Evolutionary conservation across 2,797 vertebrate species (phyloP), one percentile per base, ranked within the genome.

Genomic region (Darevskia mixta): DNA sequence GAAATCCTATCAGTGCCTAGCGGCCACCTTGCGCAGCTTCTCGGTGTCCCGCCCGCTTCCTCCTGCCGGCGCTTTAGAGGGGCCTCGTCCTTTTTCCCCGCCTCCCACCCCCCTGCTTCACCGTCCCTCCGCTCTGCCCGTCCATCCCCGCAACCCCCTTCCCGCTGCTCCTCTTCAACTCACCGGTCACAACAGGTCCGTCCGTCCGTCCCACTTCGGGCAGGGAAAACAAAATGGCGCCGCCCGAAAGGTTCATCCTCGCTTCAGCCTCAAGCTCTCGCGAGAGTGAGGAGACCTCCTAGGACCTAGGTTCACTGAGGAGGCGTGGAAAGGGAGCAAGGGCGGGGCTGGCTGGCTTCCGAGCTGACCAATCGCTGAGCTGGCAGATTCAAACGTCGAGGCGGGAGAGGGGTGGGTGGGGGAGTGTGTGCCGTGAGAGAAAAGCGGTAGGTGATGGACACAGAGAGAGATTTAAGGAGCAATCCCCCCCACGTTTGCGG

Each of bases 191-290:
- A 11, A 2, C 9, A 1, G 5, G 0, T 7, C 23, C 0, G 2
- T 1, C 23, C 0, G 2, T 1, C 18, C 15, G 1, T 15, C 15
- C 2, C 8, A 4, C 3, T 5, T 2, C 38, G 8, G 1, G 9
- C 7, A 1, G 11, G 3, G 29, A 6, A 32, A 41, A 5, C 27
- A 78, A 88, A 77, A 84, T 35, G 75, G 87, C 27, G 45, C 0
- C 7, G 0, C 58, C 1, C 27, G 5, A 27, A n/a, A 79, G 15
- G 2, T 5, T n/a, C 27, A 5, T 15, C 35, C 35, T 1, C 0
- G 41, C 7, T 4, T 1, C 10, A 8, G 7, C 6, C 8, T 15
- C 6, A 35, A 32, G 0, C 29, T 79, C 35, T 84, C 87, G 82
- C 87, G 87, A 88, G 82, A 79, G 29, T 20, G 1, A 20, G 5